phyloP scores from a whole-genome alignment of 2,113 vertebrate genomes.

The Mystacornis crossleyi region DNA sequence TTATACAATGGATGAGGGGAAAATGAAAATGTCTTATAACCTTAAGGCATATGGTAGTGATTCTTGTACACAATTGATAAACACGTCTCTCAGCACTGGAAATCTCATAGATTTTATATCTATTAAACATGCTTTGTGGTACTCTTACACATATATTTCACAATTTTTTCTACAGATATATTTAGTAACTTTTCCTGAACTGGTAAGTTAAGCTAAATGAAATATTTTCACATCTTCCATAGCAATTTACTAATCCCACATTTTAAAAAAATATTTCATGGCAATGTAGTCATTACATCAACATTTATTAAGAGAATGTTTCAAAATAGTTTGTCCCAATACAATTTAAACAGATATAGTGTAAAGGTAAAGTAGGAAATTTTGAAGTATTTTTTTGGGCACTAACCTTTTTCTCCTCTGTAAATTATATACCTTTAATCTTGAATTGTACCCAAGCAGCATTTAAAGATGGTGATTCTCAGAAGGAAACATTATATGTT shows the following conservation, averaged over 20 bases:
- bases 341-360: not conserved
- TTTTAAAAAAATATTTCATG: not conserved
- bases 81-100: not conserved
- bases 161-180: not conserved
- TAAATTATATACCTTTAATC: not conserved
- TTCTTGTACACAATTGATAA: not conserved
- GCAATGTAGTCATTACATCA: not conserved
- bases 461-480: not conserved
- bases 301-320: not conserved
- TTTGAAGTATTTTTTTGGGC: not conserved
- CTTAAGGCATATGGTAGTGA: not conserved
- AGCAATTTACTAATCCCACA: not conserved
- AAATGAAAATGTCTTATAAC: not conserved
- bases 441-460: not conserved
- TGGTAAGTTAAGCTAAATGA: fast-evolving
- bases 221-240: not conserved
- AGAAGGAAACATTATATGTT: not conserved
- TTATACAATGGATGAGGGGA: not conserved
- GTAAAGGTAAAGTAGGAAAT: not conserved
- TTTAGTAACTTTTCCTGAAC: not conserved
- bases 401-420: not conserved
- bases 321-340: not conserved
- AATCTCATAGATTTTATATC: not conserved
- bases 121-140: not conserved
- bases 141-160: not conserved